Percentiles rank a stretch among this genome's conserved stretches.
Conservation (phyloP, 2,888 invertebrate genomes). For the Romanomermis culicivorax region DNA sequence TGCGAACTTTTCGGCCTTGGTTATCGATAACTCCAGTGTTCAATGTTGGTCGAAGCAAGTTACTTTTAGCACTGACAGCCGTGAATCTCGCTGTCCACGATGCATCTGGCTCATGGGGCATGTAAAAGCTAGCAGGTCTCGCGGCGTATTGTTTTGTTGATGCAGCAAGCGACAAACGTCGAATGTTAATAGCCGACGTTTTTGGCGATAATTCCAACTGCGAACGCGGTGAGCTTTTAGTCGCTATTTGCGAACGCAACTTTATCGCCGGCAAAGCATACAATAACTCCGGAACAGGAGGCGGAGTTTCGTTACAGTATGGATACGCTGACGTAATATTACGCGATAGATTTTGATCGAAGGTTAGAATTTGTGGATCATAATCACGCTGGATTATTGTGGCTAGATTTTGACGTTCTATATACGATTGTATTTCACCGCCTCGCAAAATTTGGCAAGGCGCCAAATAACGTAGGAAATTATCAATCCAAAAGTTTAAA, state of each 20-base stretch:
- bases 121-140: too few relatives aligned
- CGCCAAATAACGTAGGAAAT: constrained; percentile 70
- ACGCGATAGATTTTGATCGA: background rate
- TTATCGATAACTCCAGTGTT: too few relatives aligned
- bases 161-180: constrained; percentile 2
- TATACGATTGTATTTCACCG: constrained; percentile 30
- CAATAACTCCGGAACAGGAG: background rate
- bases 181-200: background rate
- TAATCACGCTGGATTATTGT: background rate
- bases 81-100: too few relatives aligned
- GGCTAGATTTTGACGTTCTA: background rate
- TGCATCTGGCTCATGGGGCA: too few relatives aligned
- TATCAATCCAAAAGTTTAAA: constrained; percentile 59
- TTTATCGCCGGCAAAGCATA: background rate
- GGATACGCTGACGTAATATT: background rate
- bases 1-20: too few relatives aligned
- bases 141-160: too few relatives aligned
- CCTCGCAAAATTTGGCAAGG: constrained; percentile 54
- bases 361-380: background rate
- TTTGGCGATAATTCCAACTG: background rate
- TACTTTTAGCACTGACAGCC: too few relatives aligned
- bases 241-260: background rate
- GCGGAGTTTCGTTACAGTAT: background rate
- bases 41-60: too few relatives aligned
- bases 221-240: background rate